phyloP scores from a whole-genome alignment of 2,888 invertebrate species.

The Nipponacmea schrenckii region DNA sequence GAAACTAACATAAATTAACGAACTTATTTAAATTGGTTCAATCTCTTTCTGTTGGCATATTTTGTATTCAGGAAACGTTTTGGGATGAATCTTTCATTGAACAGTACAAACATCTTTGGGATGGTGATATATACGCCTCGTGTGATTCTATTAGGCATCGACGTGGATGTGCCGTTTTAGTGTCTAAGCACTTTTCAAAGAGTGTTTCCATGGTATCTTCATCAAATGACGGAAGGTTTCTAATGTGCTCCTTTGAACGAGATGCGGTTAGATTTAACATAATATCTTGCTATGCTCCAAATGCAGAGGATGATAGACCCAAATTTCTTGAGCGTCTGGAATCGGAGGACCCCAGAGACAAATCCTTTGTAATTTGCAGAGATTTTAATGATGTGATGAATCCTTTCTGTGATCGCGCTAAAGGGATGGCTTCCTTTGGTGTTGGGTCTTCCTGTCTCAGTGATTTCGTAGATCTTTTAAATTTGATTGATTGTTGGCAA shows the following conservation, averaged over 20 bases:
- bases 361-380: neutral
- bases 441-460: neutral
- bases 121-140: neutral
- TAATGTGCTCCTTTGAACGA: neutral
- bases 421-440: neutral
- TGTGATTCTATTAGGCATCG: neutral
- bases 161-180: neutral
- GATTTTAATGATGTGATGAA: neutral
- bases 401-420: neutral
- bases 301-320: neutral
- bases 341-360: neutral
- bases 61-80: neutral
- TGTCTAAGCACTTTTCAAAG: neutral
- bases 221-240: neutral
- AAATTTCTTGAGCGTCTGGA: neutral
- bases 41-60: neutral
- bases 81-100: neutral
- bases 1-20: neutral
- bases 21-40: neutral
- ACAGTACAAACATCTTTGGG: neutral
- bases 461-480: neutral
- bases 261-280: neutral
- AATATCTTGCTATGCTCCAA: neutral
- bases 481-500: neutral
- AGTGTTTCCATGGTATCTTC: neutral